A percentile compares a stretch with the other conserved stretches of the same genome.
These are phyloP conservation scores for Cantharis rufa DNA, from an alignment of 2,888 invertebrate genomes.

Conservation along the genomic window DNA sequence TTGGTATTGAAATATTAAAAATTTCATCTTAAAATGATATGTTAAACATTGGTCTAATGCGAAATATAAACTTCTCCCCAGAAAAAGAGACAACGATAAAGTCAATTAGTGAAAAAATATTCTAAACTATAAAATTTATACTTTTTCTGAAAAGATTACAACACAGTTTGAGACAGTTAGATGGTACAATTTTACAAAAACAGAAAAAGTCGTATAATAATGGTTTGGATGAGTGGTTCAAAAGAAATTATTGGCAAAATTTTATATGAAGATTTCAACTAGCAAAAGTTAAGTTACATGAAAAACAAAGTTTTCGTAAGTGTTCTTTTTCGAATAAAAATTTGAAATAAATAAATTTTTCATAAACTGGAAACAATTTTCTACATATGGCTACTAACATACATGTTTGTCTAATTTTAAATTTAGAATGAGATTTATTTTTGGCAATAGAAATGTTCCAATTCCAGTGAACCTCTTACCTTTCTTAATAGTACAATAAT, in stretches of 20 bases:
- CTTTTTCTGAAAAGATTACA: conserved; percentile 18
- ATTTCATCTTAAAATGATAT: conserved; percentile 41
- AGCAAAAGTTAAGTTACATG: conserved; percentile 12
- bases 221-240: background rate
- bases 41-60: conserved; percentile 43
- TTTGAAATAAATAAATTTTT: conserved; percentile 45
- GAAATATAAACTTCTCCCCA: conserved; percentile 17
- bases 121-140: conserved; percentile 1
- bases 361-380: conserved; percentile 34
- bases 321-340: conserved; percentile 39
- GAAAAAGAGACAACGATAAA: conserved; percentile 2
- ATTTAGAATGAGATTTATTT: conserved; percentile 50
- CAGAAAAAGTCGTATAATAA: background rate
- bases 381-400: conserved; percentile 49
- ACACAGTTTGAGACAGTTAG: conserved; percentile 1
- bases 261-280: conserved; percentile 43
- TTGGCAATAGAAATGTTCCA: conserved; percentile 47
- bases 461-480: conserved; percentile 50
- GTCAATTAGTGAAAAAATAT: background rate
- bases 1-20: conserved; percentile 22
- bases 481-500: conserved; percentile 30
- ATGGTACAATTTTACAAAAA: background rate
- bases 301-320: conserved; percentile 4
- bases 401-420: conserved; percentile 46
- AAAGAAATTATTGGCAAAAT: conserved; percentile 51